These are phyloP conservation scores for Drosophila longiperda DNA, from an alignment of 2,888 invertebrate species.

Conservation along the genomic window DNA sequence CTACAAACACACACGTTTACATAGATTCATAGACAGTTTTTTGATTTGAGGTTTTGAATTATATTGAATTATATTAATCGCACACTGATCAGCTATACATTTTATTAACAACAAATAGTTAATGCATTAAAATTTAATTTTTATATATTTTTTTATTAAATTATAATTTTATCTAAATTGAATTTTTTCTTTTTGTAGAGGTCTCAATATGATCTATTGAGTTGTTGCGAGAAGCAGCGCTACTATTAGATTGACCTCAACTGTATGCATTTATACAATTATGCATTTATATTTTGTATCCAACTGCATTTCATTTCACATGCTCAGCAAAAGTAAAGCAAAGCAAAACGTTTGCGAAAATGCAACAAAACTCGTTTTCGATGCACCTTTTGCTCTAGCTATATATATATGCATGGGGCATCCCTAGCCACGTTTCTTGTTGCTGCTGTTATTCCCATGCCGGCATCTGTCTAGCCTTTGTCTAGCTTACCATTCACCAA, in stretches of 20 bases:
- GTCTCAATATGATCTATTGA: neutral
- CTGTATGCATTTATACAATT: neutral
- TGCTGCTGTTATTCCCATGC: constrained; percentile 14
- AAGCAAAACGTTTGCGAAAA: neutral
- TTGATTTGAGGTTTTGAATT: constrained; percentile 14
- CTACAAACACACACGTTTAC: neutral
- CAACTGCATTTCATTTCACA: neutral
- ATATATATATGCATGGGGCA: constrained; percentile 2
- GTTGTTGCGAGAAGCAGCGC: neutral
- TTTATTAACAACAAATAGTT: neutral
- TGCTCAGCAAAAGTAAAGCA: constrained; percentile 1
- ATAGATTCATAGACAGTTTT: constrained; percentile 3
- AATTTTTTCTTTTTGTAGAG: neutral
- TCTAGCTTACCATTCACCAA: constrained; percentile 56
- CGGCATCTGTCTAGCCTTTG: constrained; percentile 69
- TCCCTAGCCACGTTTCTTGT: constrained; percentile 6
- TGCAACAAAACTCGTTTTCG: constrained; percentile 15
- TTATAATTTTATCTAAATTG: neutral
- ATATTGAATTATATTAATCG: constrained; percentile 45
- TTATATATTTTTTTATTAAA: neutral
- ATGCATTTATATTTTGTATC: neutral
- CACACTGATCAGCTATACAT: constrained; percentile 29
- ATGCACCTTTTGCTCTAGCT: constrained; percentile 17
- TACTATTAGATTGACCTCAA: neutral
- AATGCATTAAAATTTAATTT: neutral